phyloP scores from a whole-genome alignment of 30 jellyfish, hydroid and myxozoan species.

The Sanderia malayensis region DNA sequence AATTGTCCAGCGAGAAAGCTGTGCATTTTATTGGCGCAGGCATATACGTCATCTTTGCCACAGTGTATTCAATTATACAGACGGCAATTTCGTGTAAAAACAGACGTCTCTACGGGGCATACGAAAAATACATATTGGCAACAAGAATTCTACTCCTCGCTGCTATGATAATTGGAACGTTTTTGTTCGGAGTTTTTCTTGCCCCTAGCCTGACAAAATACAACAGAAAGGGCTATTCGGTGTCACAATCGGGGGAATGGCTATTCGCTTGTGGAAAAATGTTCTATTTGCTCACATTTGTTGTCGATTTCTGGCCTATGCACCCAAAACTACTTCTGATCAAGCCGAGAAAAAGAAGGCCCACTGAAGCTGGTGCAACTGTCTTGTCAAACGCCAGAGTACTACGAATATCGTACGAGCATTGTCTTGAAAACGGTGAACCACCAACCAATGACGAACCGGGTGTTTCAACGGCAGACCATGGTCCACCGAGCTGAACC shows the following conservation, averaged over 20 bases:
- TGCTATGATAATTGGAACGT: slow-evolving; percentile 49
- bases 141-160: slow-evolving; percentile 16
- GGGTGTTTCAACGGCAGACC: too few relatives aligned
- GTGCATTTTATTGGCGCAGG: slow-evolving; percentile 65
- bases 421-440: not conserved
- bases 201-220: slow-evolving; percentile 30
- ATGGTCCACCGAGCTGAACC: too few relatives aligned
- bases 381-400: slow-evolving; percentile 8
- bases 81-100: slow-evolving; percentile 39
- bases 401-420: not conserved
- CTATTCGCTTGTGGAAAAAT: slow-evolving; percentile 44
- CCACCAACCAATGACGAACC: too few relatives aligned
- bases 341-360: slow-evolving; percentile 19
- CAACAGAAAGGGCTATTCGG: slow-evolving; percentile 45
- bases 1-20: slow-evolving; percentile 27
- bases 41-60: slow-evolving; percentile 39
- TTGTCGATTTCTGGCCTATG: slow-evolving; percentile 54
- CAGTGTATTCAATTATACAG: slow-evolving; percentile 41
- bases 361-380: slow-evolving; percentile 9
- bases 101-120: slow-evolving; percentile 11
- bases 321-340: slow-evolving; percentile 56
- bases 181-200: slow-evolving; percentile 30
- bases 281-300: slow-evolving; percentile 43
- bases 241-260: slow-evolving; percentile 68
- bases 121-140: not conserved